A percentile compares a stretch with the other conserved stretches of the same genome.
Evolutionary conservation across 2,797 vertebrate genomes (phyloP).

Genomic region (Chiroxiphia lanceolata): DNA sequence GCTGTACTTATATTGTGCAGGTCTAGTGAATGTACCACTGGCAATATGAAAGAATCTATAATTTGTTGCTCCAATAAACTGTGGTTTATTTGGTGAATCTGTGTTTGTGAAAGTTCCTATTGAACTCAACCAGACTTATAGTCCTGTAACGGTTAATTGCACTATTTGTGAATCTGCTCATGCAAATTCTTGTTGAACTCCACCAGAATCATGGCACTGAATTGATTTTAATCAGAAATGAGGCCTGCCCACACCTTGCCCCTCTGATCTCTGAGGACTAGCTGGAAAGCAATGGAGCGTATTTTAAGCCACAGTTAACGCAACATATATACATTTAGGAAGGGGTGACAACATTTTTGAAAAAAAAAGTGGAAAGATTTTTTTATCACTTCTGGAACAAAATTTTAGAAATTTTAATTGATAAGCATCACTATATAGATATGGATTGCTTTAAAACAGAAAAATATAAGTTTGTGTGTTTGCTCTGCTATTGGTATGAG

Average conservation of each 20-base stretch:
- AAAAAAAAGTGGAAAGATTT: neutral
- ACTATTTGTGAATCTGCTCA: neutral
- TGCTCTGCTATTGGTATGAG: neutral
- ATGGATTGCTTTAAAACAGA: neutral
- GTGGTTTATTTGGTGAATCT: neutral
- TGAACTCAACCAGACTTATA: neutral
- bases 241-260: neutral
- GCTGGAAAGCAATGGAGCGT: neutral
- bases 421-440: neutral
- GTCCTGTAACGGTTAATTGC: neutral
- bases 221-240: neutral
- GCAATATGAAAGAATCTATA: neutral
- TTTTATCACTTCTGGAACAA: neutral
- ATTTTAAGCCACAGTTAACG: neutral
- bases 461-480: neutral
- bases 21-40: neutral
- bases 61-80: neutral
- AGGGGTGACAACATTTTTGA: neutral
- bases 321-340: neutral
- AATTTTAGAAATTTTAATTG: neutral
- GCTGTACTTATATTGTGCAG: neutral
- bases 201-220: neutral
- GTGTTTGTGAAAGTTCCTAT: neutral
- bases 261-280: neutral
- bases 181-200: neutral